Base-by-base conservation (phyloP, 2,888 invertebrate species). In the Raillietiella orientalis region DNA sequence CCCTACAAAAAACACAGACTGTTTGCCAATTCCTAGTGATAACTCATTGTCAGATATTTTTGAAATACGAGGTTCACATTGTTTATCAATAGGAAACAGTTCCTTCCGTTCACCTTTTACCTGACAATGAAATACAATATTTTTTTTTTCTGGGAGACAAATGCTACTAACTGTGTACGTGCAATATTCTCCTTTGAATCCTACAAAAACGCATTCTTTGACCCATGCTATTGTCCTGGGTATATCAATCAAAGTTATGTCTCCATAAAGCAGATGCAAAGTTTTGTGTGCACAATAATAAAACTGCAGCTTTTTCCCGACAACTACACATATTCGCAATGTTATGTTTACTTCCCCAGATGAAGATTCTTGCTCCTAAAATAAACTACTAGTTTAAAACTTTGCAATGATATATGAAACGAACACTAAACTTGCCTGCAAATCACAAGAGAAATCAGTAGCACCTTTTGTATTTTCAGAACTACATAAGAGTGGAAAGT, bases 271-370 rank as follows among this genome's bases (percentile, higher is more conserved):
- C 32, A 65, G 57, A 32, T 65, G 55, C 39, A 82, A 77, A 35
- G 63, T 59, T 38, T 70, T 62, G 38, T 67, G 64, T 43, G 79
- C 82, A 59, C 79, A 82, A 41, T 66, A 74, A 45, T 69, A 87
- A 10, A 87, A 48, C 41, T 79, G 71, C 5, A 82, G 49, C 45
- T 66, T 69, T 37, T 71, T 56, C 41, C 70, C 65, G 0, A 44
- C 43, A 16, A 45, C 46, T 8, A 49, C 47, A 31, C 38, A 38
- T 34, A 50, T 33, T 28, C 46, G 35, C 19, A 50, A 32, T 10
- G 39, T 39, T 23, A 37, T 36, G 24, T 41, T 40, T n/a, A 35
- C 34, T 20, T 42, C 43, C 16, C 46, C 47, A 12, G 69, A 65
- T 23, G 61, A 47, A 4, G 58, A 52, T n/a, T 43, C 47, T 33